Percentiles rank a stretch among this genome's conserved stretches.
Conservation (phyloP, 2,113 vertebrate species). For the Tylochromis polylepis region DNA sequence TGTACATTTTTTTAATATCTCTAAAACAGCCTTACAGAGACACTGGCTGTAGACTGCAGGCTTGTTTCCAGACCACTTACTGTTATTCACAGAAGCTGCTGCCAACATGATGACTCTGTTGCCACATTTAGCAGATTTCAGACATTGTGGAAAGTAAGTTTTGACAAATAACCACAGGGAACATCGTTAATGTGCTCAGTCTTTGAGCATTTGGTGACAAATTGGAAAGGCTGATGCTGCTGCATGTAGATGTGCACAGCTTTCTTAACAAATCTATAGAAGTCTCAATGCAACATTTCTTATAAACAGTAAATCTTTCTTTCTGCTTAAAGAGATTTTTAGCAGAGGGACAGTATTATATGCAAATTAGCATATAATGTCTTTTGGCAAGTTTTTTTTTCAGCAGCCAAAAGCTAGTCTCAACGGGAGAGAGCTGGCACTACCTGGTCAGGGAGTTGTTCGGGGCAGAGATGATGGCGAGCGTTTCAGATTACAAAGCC, state of each 20-base stretch:
- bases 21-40: not conserved
- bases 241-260: not conserved
- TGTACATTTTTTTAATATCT: not conserved
- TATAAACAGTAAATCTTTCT: not conserved
- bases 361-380: slow-evolving; percentile 29
- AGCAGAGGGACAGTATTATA: not conserved
- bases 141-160: not conserved
- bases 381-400: not conserved
- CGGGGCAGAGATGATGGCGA: not conserved
- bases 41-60: not conserved
- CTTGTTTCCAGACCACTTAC: not conserved
- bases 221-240: not conserved
- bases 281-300: not conserved
- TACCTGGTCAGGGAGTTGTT: slow-evolving; percentile 5
- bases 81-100: not conserved
- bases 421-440: not conserved
- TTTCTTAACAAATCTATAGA: not conserved
- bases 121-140: not conserved
- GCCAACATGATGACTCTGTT: slow-evolving; percentile 1
- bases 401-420: not conserved
- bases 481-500: slow-evolving; percentile 12
- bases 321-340: not conserved
- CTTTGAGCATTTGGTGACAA: not conserved
- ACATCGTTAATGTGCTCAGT: not conserved
- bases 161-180: slow-evolving; percentile 9